phyloP scores from a whole-genome alignment of 2,888 invertebrate species.

The Rhagophthalmus giganteus region DNA sequence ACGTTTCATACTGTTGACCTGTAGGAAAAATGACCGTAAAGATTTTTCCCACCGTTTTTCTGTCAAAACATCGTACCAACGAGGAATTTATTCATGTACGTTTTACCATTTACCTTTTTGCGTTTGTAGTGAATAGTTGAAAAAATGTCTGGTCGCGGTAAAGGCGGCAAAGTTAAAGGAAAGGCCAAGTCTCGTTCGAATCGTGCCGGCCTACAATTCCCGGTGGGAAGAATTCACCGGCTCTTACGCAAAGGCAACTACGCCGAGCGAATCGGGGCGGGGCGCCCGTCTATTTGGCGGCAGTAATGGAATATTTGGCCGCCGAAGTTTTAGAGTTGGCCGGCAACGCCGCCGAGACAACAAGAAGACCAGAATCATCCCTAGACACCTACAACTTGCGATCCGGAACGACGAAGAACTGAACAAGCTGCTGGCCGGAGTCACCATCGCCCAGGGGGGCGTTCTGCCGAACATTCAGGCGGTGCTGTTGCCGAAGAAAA shows the following conservation, averaged over 20 bases:
- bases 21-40: too few species aligned
- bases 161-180: conserved; percentile 56
- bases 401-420: conserved; percentile 82
- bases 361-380: conserved; percentile 74
- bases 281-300: conserved; percentile 60
- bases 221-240: too few species aligned
- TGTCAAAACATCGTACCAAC: too few species aligned
- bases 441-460: too few species aligned
- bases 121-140: not conserved
- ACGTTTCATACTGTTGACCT: too few species aligned
- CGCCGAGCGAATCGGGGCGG: conserved; percentile 62
- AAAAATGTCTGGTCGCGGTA: conserved; percentile 54
- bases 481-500: conserved; percentile 70
- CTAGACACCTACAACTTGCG: conserved; percentile 76
- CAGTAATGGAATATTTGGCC: conserved; percentile 65
- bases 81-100: too few species aligned
- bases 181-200: conserved; percentile 60
- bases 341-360: conserved; percentile 70
- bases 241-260: conserved; percentile 65
- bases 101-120: too few species aligned
- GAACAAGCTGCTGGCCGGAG: conserved; percentile 73
- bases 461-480: conserved; percentile 81
- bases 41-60: too few species aligned
- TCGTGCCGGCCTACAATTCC: too few species aligned
- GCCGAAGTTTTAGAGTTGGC: conserved; percentile 69